Conservation (phyloP, 2,888 invertebrate species). For the Acleris emargana region DNA sequence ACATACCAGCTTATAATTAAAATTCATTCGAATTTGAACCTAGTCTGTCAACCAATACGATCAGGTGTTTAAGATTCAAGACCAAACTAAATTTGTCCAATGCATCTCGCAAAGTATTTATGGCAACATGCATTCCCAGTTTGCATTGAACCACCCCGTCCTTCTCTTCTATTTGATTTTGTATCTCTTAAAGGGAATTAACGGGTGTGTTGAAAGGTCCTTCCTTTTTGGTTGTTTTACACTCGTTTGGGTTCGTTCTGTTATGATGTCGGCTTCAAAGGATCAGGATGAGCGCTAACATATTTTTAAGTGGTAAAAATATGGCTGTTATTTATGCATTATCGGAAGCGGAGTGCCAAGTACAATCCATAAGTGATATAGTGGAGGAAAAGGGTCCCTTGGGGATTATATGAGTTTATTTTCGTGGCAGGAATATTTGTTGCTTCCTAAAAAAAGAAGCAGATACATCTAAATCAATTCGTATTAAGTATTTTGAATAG, state of each 20-base stretch:
- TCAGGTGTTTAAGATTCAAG: constrained; percentile 31
- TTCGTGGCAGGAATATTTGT: constrained; percentile 19
- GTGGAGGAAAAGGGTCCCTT: constrained; percentile 60
- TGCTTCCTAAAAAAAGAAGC: background rate
- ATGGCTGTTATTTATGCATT: constrained; percentile 67
- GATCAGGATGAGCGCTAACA: constrained; percentile 65
- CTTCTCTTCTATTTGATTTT: constrained; percentile 30
- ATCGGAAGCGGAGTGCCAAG: constrained; percentile 72
- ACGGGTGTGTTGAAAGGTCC: constrained; percentile 24
- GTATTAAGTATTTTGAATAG: background rate
- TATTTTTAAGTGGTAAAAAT: constrained; percentile 74
- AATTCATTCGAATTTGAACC: constrained; percentile 47
- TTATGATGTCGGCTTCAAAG: constrained; percentile 65
- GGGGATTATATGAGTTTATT: constrained; percentile 43
- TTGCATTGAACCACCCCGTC: constrained; percentile 48
- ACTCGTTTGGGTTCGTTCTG: constrained; percentile 56
- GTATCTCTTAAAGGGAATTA: constrained; percentile 17
- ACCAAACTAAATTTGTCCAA: constrained; percentile 50
- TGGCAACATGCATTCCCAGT: constrained; percentile 57
- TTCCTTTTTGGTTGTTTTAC: constrained; percentile 42
- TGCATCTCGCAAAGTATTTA: constrained; percentile 65
- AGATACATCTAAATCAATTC: background rate
- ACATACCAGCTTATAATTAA: constrained; percentile 19
- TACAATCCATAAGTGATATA: constrained; percentile 71
- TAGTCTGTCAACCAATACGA: constrained; percentile 44